Evolutionary conservation across 1,140 invertebrate species (phyloP).

Genomic region (Helicoverpa zea): DNA sequence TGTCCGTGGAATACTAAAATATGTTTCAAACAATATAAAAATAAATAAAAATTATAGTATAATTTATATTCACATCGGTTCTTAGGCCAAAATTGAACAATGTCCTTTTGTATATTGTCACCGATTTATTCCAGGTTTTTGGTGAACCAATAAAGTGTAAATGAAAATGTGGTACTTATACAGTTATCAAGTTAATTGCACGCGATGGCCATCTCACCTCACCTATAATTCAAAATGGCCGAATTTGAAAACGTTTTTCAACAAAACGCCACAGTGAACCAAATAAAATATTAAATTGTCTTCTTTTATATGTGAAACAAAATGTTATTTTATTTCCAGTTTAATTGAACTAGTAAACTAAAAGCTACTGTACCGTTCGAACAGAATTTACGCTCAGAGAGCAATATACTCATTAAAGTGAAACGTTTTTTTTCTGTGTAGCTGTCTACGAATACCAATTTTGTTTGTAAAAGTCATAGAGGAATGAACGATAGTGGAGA

Average conservation of each 20-base stretch:
- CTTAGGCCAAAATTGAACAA: too few species aligned
- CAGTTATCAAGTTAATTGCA: background rate
- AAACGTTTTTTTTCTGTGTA: constrained; percentile 6
- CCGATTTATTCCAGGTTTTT: background rate
- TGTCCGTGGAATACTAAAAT: too few species aligned
- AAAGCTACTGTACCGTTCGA: constrained; percentile 14
- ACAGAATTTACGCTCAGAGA: constrained; percentile 28
- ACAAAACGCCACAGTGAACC: background rate
- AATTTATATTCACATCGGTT: too few species aligned
- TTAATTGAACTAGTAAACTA: constrained; percentile 24
- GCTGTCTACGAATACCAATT: background rate
- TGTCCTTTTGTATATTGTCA: too few species aligned
- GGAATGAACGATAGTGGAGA: too few species aligned
- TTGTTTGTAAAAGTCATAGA: too few species aligned
- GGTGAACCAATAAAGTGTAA: background rate
- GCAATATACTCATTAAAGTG: constrained; percentile 18
- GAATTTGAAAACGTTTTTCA: background rate
- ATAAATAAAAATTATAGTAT: too few species aligned
- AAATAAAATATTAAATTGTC: background rate
- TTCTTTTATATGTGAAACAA: background rate
- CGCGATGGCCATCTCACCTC: background rate
- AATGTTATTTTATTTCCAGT: constrained; percentile 29
- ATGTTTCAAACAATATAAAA: too few species aligned
- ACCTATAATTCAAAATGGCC: background rate
- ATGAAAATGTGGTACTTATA: background rate